phyloP scores from a whole-genome alignment of 2,888 invertebrate species.

The Zaprionus bogoriensis region DNA sequence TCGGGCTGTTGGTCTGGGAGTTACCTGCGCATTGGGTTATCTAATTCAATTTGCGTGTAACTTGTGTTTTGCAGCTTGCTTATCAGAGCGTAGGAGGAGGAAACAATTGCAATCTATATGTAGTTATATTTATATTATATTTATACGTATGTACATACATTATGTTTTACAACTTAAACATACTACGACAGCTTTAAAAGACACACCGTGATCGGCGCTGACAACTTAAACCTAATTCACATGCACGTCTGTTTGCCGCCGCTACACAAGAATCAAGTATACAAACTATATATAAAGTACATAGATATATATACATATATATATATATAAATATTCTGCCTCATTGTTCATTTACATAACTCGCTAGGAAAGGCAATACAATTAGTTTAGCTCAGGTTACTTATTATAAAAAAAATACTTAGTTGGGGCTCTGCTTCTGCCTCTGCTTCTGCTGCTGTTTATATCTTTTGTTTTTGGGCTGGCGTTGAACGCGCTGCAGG shows the following conservation, averaged over 20 bases:
- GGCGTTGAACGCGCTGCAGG: constrained; percentile 49
- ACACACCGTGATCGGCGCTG: constrained; percentile 47
- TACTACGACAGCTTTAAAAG: constrained; percentile 63
- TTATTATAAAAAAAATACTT: constrained; percentile 45
- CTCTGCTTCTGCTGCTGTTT: background rate
- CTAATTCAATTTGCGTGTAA: constrained; percentile 68
- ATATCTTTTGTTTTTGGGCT: constrained; percentile 17
- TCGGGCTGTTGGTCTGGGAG: constrained; percentile 1
- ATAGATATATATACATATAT: background rate
- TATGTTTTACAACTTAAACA: constrained; percentile 68
- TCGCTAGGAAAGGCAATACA: constrained; percentile 33
- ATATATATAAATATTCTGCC: constrained; percentile 5
- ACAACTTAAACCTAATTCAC: constrained; percentile 70
- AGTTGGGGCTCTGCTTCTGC: background rate
- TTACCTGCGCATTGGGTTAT: constrained; percentile 42
- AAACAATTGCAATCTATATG: constrained; percentile 28
- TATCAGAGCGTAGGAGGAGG: constrained; percentile 44
- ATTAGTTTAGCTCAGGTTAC: constrained; percentile 9
- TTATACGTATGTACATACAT: constrained; percentile 42
- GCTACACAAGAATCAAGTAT: constrained; percentile 28
- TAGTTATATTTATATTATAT: constrained; percentile 18
- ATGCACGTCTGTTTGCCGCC: constrained; percentile 72
- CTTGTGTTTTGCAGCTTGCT: constrained; percentile 26
- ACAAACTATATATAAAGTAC: background rate
- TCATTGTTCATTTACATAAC: constrained; percentile 64